These are phyloP conservation scores for Hesperophylax magnus DNA, from an alignment of 1,140 invertebrate species.

Conservation along the genomic window DNA sequence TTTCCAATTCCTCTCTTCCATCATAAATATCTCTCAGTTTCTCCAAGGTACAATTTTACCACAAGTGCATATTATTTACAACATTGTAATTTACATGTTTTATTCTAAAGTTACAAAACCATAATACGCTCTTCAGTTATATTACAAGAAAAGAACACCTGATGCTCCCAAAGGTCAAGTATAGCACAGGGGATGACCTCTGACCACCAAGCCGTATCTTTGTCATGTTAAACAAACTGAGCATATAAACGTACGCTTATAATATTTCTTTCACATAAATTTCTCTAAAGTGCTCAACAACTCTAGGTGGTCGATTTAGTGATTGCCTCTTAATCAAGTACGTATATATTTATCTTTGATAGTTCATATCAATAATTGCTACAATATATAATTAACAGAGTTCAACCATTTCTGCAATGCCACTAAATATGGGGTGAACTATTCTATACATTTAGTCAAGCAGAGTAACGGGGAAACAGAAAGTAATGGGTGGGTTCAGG, in stretches of 20 bases:
- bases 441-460: slow-evolving; percentile 30
- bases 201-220: slow-evolving; percentile 1
- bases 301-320: slow-evolving; percentile 47
- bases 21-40: slow-evolving; percentile 50
- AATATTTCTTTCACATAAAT: slow-evolving; percentile 51
- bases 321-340: slow-evolving; percentile 52
- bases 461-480: too few species aligned
- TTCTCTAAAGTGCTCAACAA: slow-evolving; percentile 52
- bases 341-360: slow-evolving; percentile 44
- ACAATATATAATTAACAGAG: slow-evolving; percentile 47
- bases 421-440: slow-evolving; percentile 21
- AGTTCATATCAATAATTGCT: slow-evolving; percentile 43
- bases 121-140: slow-evolving; percentile 12
- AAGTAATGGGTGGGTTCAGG: neutral
- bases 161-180: neutral
- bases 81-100: slow-evolving; percentile 55
- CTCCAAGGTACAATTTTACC: slow-evolving; percentile 56
- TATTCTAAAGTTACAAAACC: slow-evolving; percentile 51
- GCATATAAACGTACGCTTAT: slow-evolving; percentile 39
- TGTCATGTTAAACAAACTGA: slow-evolving; percentile 9
- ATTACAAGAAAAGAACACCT: slow-evolving; percentile 23
- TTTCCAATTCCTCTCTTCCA: slow-evolving; percentile 50
- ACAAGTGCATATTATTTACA: slow-evolving; percentile 57
- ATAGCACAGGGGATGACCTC: neutral
- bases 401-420: slow-evolving; percentile 21